Evolutionary conservation across 2,113 vertebrate genomes (phyloP).

Genomic region (Fukomys damarensis): DNA sequence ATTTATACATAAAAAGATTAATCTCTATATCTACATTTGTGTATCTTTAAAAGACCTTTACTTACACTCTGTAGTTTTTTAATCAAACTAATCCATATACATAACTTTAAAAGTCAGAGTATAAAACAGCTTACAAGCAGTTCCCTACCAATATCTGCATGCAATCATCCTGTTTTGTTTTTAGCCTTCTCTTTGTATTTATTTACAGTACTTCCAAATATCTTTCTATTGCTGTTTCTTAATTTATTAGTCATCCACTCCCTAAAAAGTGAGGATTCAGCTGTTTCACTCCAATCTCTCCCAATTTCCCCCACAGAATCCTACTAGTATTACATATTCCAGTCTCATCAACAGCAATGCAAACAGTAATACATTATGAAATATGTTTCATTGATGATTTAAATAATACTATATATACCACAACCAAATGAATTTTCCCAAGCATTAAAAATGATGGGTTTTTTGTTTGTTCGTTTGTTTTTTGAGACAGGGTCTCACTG

Average conservation of each 20-base stretch:
- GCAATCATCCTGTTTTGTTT: not conserved
- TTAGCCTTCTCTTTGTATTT: not conserved
- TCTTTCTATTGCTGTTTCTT: not conserved
- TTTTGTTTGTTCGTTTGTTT: no score
- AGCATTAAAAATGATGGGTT: not conserved
- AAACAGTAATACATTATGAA: not conserved
- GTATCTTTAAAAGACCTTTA: not conserved
- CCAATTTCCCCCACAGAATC: not conserved
- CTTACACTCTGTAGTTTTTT: not conserved
- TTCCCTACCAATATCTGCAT: not conserved
- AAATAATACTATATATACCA: not conserved
- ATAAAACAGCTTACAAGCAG: not conserved
- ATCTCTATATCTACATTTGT: not conserved
- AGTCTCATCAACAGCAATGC: not conserved
- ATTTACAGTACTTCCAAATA: not conserved
- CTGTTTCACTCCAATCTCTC: no score
- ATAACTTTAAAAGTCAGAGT: not conserved
- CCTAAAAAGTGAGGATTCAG: not conserved
- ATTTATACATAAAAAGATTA: not conserved
- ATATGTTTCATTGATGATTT: not conserved
- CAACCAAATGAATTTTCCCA: not conserved
- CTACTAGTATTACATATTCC: not conserved
- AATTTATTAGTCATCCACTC: not conserved
- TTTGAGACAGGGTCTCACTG: no score
- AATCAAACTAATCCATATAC: slow-evolving; percentile 1